Percentiles rank a stretch among this genome's conserved stretches.
These are phyloP conservation scores for Lagria hirta DNA, from an alignment of 2,888 invertebrate species.

Conservation along the genomic window DNA sequence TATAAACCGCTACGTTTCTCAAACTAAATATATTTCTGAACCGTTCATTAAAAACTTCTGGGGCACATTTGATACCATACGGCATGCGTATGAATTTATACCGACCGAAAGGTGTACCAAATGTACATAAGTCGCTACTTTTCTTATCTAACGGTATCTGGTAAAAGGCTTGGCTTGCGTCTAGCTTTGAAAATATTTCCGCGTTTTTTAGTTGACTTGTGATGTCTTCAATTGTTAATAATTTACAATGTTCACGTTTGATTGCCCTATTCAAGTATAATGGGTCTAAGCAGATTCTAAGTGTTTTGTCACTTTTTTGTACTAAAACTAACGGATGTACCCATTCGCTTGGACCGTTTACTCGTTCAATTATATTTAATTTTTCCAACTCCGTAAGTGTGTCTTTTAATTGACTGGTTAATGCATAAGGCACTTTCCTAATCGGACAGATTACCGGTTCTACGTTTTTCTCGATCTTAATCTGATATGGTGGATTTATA, in stretches of 20 bases:
- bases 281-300: slow-evolving; percentile 33
- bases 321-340: slow-evolving; percentile 31
- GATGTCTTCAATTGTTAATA: slow-evolving; percentile 28
- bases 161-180: slow-evolving; percentile 27
- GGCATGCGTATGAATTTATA: slow-evolving; percentile 24
- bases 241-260: slow-evolving; percentile 18
- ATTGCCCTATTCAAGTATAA: slow-evolving; percentile 29
- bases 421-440: slow-evolving; percentile 28
- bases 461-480: slow-evolving; percentile 23
- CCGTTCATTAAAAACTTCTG: slow-evolving; percentile 18
- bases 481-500: slow-evolving; percentile 23
- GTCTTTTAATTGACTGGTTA: slow-evolving; percentile 24
- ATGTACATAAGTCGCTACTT: slow-evolving; percentile 27
- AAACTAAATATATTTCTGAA: slow-evolving; percentile 14
- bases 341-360: slow-evolving; percentile 23
- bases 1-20: slow-evolving; percentile 16
- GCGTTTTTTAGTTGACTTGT: slow-evolving; percentile 23
- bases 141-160: slow-evolving; percentile 25
- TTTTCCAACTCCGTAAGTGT: slow-evolving; percentile 5
- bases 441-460: slow-evolving; percentile 22
- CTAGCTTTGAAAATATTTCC: slow-evolving; percentile 25
- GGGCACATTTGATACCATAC: slow-evolving; percentile 15
- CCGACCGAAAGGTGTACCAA: slow-evolving; percentile 28
- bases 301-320: slow-evolving; percentile 24
- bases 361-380: slow-evolving; percentile 24